phyloP scores from a whole-genome alignment of 2,113 vertebrate species.

The Apeltes quadracus region DNA sequence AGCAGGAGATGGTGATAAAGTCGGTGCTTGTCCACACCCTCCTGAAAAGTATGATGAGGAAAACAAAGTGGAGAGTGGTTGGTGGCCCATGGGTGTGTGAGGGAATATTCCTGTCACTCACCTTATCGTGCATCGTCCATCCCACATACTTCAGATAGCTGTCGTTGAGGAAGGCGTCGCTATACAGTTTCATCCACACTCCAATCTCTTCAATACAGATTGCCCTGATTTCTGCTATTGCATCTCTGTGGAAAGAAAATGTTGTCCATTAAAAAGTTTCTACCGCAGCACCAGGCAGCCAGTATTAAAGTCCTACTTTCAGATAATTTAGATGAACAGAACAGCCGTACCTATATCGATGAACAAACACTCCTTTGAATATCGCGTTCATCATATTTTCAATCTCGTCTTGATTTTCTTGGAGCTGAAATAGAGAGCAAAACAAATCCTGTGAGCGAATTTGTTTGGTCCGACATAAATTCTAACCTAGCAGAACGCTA shows the following conservation, averaged over 20 bases:
- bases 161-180: conserved; percentile 98
- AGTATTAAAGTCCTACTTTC: neutral
- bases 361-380: conserved; percentile 99
- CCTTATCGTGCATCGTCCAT: conserved; percentile 99
- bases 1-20: neutral
- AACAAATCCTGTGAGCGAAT: neutral
- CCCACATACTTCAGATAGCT: conserved; percentile 99
- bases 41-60: neutral
- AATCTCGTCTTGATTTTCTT: conserved; percentile 99
- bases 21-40: neutral
- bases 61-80: neutral
- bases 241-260: conserved; percentile 83
- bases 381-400: conserved; percentile 99
- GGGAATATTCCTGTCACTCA: conserved; percentile 59
- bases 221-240: conserved; percentile 98
- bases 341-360: conserved; percentile 92
- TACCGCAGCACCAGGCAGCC: neutral
- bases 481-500: neutral
- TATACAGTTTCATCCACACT: conserved; percentile 99
- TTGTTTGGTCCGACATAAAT: neutral
- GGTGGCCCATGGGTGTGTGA: neutral
- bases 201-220: conserved; percentile 99
- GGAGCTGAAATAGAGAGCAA: conserved; percentile 86
- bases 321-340: neutral
- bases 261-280: neutral